phyloP scores from a whole-genome alignment of 2,888 invertebrate genomes.

The Melipona bicolor region DNA sequence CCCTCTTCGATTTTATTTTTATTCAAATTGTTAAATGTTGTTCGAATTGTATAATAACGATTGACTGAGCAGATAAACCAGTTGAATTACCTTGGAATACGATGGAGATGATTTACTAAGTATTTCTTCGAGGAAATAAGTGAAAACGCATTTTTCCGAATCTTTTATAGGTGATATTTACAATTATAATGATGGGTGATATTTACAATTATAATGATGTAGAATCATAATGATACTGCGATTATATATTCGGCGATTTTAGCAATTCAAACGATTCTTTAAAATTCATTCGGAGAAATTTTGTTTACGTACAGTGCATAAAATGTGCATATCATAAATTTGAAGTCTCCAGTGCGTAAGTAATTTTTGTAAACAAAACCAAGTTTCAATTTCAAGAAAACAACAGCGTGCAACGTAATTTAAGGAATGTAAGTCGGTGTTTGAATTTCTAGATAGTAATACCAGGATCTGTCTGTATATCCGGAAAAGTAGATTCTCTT shows the following conservation, averaged over 20 bases:
- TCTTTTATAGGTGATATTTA: not conserved
- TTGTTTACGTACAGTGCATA: too few relatives aligned
- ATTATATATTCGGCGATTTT: rapidly evolving
- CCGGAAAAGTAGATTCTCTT: too few relatives aligned
- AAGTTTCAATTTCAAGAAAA: not conserved
- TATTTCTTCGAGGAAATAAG: not conserved
- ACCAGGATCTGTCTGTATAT: too few relatives aligned
- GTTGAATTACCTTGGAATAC: not conserved
- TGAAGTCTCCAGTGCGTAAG: rapidly evolving
- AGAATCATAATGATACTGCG: not conserved
- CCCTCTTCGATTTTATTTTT: not conserved
- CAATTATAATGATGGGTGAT: not conserved
- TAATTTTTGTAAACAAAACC: rapidly evolving
- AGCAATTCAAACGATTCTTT: not conserved
- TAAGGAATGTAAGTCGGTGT: too few relatives aligned
- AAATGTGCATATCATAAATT: not conserved
- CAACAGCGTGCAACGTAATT: not conserved
- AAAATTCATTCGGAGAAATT: too few relatives aligned
- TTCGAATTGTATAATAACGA: not conserved
- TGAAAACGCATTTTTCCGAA: not conserved
- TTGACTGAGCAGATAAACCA: not conserved
- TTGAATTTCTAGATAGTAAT: too few relatives aligned
- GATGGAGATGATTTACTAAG: not conserved
- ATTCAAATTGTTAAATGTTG: not conserved
- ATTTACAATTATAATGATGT: not conserved